A percentile compares a stretch with the other conserved stretches of the same genome.
Evolutionary conservation across 2,113 vertebrate genomes (phyloP).

Genomic region (Oncorhynchus masou): DNA sequence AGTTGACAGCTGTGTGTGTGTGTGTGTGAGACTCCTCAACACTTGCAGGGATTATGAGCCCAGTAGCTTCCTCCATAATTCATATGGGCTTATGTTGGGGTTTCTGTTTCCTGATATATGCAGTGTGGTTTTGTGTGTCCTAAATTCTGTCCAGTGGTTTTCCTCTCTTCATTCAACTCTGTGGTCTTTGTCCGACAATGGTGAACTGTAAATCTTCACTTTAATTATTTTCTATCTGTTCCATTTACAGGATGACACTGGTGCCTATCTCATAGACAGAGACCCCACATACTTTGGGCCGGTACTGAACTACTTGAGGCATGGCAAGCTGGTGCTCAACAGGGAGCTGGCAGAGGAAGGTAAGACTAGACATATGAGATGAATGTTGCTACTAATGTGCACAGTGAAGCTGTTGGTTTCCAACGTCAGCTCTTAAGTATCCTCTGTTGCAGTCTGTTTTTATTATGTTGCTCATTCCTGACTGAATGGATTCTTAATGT

Average conservation of each 20-base stretch:
- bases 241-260: constrained; percentile 86
- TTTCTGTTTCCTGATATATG: constrained; percentile 17
- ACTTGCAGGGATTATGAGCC: constrained; percentile 27
- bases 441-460: not conserved
- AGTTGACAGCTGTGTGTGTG: too few relatives aligned
- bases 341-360: constrained; percentile 97
- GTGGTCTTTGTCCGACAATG: too few relatives aligned
- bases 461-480: not conserved
- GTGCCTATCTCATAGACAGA: constrained; percentile 97
- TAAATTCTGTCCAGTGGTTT: not conserved
- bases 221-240: too few relatives aligned
- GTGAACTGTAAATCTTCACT: too few relatives aligned
- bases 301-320: constrained; percentile 95
- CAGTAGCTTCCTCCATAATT: constrained; percentile 40
- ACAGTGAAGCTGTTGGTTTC: too few relatives aligned
- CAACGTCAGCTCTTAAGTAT: not conserved
- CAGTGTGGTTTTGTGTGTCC: not conserved
- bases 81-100: constrained; percentile 10
- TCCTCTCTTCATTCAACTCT: not conserved
- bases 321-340: constrained; percentile 97
- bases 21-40: constrained; percentile 17
- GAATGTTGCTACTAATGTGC: too few relatives aligned
- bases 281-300: constrained; percentile 97
- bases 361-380: constrained; percentile 50
- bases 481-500: not conserved